Percentiles rank a stretch among this genome's conserved stretches.
Evolutionary conservation across 1,140 invertebrate species (phyloP).

Genomic region (Agraylea sexmaculata): DNA sequence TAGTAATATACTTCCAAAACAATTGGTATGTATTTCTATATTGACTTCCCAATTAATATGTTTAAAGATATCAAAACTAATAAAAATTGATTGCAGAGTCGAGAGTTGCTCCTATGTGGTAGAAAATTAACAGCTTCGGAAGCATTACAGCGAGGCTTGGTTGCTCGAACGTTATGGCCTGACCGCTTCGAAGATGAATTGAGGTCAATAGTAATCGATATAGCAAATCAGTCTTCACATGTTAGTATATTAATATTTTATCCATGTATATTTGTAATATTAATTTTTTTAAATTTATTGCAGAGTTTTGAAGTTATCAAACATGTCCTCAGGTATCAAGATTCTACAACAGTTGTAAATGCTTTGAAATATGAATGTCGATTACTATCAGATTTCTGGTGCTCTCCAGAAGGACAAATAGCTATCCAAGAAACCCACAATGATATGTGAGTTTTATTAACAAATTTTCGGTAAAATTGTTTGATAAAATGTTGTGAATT

Average conservation of each 20-base stretch:
- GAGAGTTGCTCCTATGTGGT: constrained; percentile 54
- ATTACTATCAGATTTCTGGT: constrained; percentile 14
- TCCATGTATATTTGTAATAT: neutral
- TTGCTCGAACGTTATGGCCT: constrained; percentile 59
- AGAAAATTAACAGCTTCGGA: constrained; percentile 57
- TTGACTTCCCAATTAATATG: neutral
- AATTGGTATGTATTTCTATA: constrained; percentile 17
- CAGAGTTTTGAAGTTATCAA: constrained; percentile 16
- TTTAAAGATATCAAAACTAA: too few relatives aligned
- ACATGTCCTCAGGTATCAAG: constrained; percentile 7
- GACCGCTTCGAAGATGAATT: constrained; percentile 55
- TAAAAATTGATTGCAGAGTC: constrained; percentile 10
- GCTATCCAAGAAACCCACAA: constrained; percentile 11
- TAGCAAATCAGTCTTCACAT: constrained; percentile 52
- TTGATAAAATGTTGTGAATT: too few relatives aligned
- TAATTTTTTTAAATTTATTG: constrained; percentile 5
- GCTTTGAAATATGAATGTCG: constrained; percentile 10
- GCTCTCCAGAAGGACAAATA: constrained; percentile 13
- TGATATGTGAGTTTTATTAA: constrained; percentile 6
- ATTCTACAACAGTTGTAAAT: constrained; percentile 1
- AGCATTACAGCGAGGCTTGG: constrained; percentile 54
- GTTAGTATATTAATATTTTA: constrained; percentile 30
- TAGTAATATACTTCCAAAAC: constrained; percentile 5
- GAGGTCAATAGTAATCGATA: constrained; percentile 44
- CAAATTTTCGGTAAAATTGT: too few relatives aligned